A percentile compares a stretch with the other conserved stretches of the same genome.
Conservation (phyloP, 2,113 vertebrate genomes). For the Bostrychus sinensis region DNA sequence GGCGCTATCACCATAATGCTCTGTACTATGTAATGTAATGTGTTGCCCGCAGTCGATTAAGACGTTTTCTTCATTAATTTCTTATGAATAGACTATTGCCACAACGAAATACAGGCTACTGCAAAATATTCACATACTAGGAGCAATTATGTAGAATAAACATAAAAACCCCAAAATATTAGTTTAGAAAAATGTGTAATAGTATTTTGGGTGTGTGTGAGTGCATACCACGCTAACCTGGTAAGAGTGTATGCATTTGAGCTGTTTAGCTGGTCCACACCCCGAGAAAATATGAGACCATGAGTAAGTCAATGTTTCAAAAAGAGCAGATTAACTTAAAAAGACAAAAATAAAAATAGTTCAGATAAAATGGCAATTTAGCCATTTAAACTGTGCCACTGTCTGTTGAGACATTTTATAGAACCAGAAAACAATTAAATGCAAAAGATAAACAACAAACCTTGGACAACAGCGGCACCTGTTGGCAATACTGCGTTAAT, state of each 20-base stretch:
- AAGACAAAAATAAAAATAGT: neutral
- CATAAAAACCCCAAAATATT: too few relatives aligned
- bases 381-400: neutral
- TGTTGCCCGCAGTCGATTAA: too few relatives aligned
- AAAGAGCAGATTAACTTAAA: neutral
- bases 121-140: too few relatives aligned
- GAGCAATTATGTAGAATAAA: too few relatives aligned
- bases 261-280: slow-evolving; percentile 39
- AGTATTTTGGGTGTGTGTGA: slow-evolving; percentile 26
- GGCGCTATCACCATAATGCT: neutral
- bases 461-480: slow-evolving; percentile 25
- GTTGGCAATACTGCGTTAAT: slow-evolving; percentile 22
- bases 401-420: neutral
- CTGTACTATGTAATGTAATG: neutral
- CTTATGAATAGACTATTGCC: too few relatives aligned
- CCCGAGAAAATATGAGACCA: slow-evolving; percentile 41
- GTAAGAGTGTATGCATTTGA: slow-evolving; percentile 13
- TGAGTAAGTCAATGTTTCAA: slow-evolving; percentile 23
- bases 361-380: neutral
- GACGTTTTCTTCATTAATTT: too few relatives aligned
- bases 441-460: neutral
- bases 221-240: neutral
- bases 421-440: neutral
- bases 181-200: neutral
- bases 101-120: too few relatives aligned